phyloP scores from a whole-genome alignment of 2,888 invertebrate species.

The Lepidonotus clava region DNA sequence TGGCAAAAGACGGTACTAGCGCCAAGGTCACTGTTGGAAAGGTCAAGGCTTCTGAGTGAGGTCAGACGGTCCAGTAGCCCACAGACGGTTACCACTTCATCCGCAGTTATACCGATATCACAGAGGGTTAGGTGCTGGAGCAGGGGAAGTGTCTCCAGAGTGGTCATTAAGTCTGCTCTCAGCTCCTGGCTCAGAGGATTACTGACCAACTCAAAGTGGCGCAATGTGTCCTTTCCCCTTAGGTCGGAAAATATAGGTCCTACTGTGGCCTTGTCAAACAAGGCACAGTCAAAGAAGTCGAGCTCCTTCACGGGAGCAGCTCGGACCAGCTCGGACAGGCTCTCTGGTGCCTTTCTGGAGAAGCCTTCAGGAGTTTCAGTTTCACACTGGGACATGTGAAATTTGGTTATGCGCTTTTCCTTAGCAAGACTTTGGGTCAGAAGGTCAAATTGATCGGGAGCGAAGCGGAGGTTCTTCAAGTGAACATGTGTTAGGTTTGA shows the following conservation, averaged over 20 bases:
- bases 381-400: slow-evolving; percentile 11
- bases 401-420: not conserved
- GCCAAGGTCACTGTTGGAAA: slow-evolving; percentile 39
- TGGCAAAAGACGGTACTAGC: not conserved
- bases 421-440: not conserved
- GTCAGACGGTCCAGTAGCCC: not conserved
- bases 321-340: not conserved
- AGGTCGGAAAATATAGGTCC: not conserved
- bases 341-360: not conserved
- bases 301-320: not conserved
- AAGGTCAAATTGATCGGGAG: not conserved
- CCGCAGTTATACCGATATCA: not conserved
- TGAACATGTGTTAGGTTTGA: not conserved
- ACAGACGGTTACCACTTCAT: not conserved
- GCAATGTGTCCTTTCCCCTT: not conserved
- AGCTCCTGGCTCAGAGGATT: not conserved
- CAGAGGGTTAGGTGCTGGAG: slow-evolving; percentile 7
- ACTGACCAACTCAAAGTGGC: not conserved
- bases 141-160: not conserved
- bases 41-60: slow-evolving; percentile 21
- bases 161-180: not conserved
- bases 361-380: not conserved
- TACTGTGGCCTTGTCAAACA: not conserved
- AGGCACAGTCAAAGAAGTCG: not conserved
- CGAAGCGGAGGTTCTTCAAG: not conserved